Percentiles rank a stretch among this genome's conserved stretches.
Evolutionary conservation across 2,888 invertebrate species (phyloP).

Genomic region (Cryptops parisi): DNA sequence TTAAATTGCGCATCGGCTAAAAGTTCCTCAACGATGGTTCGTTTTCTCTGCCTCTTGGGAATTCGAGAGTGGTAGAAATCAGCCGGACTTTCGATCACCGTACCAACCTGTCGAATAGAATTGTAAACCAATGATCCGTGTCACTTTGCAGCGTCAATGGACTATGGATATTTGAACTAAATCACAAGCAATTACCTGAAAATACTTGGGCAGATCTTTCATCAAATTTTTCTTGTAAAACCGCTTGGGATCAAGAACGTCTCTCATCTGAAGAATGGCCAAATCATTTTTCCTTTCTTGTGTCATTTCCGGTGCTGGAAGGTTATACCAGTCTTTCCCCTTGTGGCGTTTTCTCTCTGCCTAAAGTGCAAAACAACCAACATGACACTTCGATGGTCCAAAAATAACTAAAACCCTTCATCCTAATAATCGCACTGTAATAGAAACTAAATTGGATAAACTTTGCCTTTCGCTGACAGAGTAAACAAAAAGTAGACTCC

Average conservation of each 20-base stretch:
- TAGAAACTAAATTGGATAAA: too few relatives aligned
- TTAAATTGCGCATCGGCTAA: conserved; percentile 69
- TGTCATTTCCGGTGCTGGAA: conserved; percentile 77
- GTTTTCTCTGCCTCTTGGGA: conserved; percentile 71
- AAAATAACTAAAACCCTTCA: too few relatives aligned
- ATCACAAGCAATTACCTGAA: too few relatives aligned
- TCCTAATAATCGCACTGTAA: too few relatives aligned
- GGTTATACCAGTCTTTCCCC: conserved; percentile 75
- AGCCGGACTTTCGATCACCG: conserved; percentile 57
- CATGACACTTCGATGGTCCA: too few relatives aligned
- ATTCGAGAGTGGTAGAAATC: conserved; percentile 74
- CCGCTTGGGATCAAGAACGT: conserved; percentile 75
- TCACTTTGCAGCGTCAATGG: too few relatives aligned
- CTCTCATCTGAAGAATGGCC: conserved; percentile 80
- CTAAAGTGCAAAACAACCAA: too few relatives aligned
- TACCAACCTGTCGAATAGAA: conserved; percentile 33
- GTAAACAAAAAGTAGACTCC: too few relatives aligned
- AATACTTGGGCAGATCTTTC: conserved; percentile 78
- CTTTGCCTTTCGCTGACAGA: too few relatives aligned
- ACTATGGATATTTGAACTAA: too few relatives aligned
- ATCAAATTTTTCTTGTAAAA: conserved; percentile 90
- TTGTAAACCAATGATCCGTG: background rate
- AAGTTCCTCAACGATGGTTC: conserved; percentile 83
- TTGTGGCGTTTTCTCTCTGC: conserved; percentile 61
- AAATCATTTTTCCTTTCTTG: conserved; percentile 78